Evolutionary conservation across 1,140 invertebrate genomes (phyloP), one percentile per base, ranked within the genome.

Genomic region (Heterodera schachtii): DNA sequence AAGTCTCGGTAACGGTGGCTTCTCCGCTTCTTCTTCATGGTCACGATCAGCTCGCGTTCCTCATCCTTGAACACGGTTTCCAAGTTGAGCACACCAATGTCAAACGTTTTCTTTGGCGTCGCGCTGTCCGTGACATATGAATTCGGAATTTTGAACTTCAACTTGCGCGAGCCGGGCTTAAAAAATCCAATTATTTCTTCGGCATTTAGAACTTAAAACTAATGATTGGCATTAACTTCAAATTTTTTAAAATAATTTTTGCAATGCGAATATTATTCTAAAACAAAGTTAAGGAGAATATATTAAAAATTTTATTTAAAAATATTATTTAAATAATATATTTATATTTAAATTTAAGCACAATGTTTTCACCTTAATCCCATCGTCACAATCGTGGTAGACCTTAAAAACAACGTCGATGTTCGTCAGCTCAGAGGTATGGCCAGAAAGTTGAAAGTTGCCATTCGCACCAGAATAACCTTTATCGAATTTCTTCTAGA

Each of bases 331-430:
- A 31, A 31, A 31, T 31, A 31, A 31, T 31, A 31, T 52, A 52
- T n/a, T n/a, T n/a, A n/a, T n/a, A 52, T 2, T 13, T 2, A 7
- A 52, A 52, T n/a, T n/a, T n/a, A 52, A 52, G 7, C 49, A n/a
- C n/a, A 52, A 44, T 80, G 31, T 31, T 31, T 52, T 83, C 83
- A 82, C 81, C 19, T 82, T 83, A 43, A 83, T 60, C 31, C 82
- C 82, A 84, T 83, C 82, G 70, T 84, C 82, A 52, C 82, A 83
- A 31, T 83, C 83, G 70, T 83, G 82, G n/a, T 83, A 83, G 66
- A 76, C 81, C 69, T 88, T 87, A 13, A 88, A 76, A 41, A 86
- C 83, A 11, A 85, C 86, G 81, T 89, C 87, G 57, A 90, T 90
- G 43, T 87, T 81, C 21, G 88, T 90, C 46, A 88, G 47, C 80